A percentile compares a stretch with the other conserved stretches of the same genome.
phyloP scores from a whole-genome alignment of 2,888 invertebrate genomes.

The Spicauda simplicius region DNA sequence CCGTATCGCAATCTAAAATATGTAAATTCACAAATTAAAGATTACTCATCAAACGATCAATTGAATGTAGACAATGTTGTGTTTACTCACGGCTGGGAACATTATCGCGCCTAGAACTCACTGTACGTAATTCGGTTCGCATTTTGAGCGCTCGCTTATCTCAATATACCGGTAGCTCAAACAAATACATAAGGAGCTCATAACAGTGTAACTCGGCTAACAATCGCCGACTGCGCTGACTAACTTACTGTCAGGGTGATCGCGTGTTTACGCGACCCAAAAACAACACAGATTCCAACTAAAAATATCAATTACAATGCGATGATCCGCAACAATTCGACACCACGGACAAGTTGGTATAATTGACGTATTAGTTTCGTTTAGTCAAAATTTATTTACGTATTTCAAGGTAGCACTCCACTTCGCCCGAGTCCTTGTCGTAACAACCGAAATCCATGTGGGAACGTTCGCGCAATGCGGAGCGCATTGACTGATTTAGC shows the following conservation, averaged over 20 bases:
- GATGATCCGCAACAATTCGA: conserved; percentile 70
- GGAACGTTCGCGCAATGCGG: conserved; percentile 55
- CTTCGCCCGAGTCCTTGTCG: conserved; percentile 87
- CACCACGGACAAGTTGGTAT: conserved; percentile 52
- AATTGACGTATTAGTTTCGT: conserved; percentile 62
- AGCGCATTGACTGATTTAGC: conserved; percentile 60
- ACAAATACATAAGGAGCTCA: conserved; percentile 55
- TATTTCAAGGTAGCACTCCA: conserved; percentile 89
- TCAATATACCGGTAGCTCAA: conserved; percentile 34
- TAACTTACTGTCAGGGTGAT: conserved; percentile 73
- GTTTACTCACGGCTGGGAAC: conserved; percentile 77
- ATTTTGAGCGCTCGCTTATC: conserved; percentile 49
- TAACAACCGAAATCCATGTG: conserved; percentile 87
- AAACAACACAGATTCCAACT: conserved; percentile 78
- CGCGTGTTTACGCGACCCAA: conserved; percentile 82
- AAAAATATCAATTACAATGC: conserved; percentile 84
- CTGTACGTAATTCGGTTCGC: conserved; percentile 68
- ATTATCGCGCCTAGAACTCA: conserved; percentile 76
- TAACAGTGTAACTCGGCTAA: conserved; percentile 67
- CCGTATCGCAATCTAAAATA: conserved; percentile 82
- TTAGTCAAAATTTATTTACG: conserved; percentile 84
- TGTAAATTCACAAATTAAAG: conserved; percentile 58
- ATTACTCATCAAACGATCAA: conserved; percentile 21
- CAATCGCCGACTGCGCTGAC: conserved; percentile 74
- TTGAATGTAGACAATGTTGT: conserved; percentile 45